Base-by-base conservation (phyloP, 2,888 invertebrate species). In the Eupithecia vulgata region DNA sequence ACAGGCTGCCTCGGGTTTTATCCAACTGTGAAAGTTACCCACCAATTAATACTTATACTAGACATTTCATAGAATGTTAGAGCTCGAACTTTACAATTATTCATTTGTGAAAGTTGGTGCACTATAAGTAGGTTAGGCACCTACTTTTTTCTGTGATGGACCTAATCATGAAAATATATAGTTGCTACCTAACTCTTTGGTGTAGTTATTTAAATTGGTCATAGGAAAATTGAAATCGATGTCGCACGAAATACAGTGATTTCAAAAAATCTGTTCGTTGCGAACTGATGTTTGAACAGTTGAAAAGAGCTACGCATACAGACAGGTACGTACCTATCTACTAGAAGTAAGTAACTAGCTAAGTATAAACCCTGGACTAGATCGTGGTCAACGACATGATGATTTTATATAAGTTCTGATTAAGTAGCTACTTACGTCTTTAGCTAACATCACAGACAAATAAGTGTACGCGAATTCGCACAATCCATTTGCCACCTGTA, bases 391-490 rank as follows among this genome's bases (percentile, higher is more conserved):
- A 15, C 15, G 42, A 42, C 42, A 42, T 42, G 42, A 42, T 5
- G 15, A 42, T 42, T 42, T 12, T 6, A 40, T 12, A 5, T 13
- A 40, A 40, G 45, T 45, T 45, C 45, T n/a, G n/a, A n/a, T n/a
- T n/a, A n/a, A n/a, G n/a, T n/a, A n/a, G n/a, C n/a, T n/a, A n/a
- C 71, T 87, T 75, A 91, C 91, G 61, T 81, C 76, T 45, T 85
- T 82, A 42, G 76, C 80, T 57, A 92, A 78, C 79, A 87, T 80
- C 74, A 81, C 70, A 2, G 87, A 80, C 10, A 92, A 81, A 68
- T 83, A 91, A 61, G 72, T 70, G 73, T 90, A 85, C 0, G 87
- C 80, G 34, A 86, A 88, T n/a, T 79, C 79, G 74, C 90, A 89
- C 7, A 87, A 62, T 30, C 85, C 83, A 65, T 84, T 81, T 25